Conservation (phyloP, 2,888 invertebrate genomes). For the Meganola albula region DNA sequence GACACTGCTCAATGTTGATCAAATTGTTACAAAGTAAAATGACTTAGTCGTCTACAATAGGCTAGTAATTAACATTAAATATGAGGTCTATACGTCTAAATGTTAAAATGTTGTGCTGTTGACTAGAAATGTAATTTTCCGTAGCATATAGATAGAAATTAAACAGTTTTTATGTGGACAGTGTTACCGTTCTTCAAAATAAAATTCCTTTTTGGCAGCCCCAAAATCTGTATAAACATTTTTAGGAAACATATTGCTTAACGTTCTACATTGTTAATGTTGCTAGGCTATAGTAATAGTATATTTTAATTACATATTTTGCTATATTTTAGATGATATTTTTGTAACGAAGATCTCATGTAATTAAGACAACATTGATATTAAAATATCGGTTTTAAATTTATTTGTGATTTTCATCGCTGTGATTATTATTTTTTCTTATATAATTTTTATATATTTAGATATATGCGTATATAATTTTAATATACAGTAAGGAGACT, state of each 20-base stretch:
- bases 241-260: slow-evolving; percentile 68
- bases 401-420: slow-evolving; percentile 51
- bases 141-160: background rate
- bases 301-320: slow-evolving; percentile 53
- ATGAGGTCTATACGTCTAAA: background rate
- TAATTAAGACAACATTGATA: slow-evolving; percentile 41
- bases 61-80: background rate
- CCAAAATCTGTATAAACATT: slow-evolving; percentile 39
- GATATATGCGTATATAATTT: slow-evolving; percentile 38
- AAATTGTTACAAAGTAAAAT: slow-evolving; percentile 1
- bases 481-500: slow-evolving; percentile 47
- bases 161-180: background rate
- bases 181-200: slow-evolving; percentile 18
- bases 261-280: slow-evolving; percentile 68
- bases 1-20: slow-evolving; percentile 2
- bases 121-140: too few species aligned
- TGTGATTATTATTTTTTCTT: slow-evolving; percentile 58
- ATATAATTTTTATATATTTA: slow-evolving; percentile 30
- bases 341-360: slow-evolving; percentile 60
- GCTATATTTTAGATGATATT: slow-evolving; percentile 64
- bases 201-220: slow-evolving; percentile 45
- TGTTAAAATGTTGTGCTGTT: too few species aligned
- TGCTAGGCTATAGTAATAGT: slow-evolving; percentile 60
- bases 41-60: background rate
- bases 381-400: slow-evolving; percentile 27